A percentile compares a stretch with the other conserved stretches of the same genome.
Evolutionary conservation across 2,113 vertebrate species (phyloP).

Genomic region (Gambusia affinis): DNA sequence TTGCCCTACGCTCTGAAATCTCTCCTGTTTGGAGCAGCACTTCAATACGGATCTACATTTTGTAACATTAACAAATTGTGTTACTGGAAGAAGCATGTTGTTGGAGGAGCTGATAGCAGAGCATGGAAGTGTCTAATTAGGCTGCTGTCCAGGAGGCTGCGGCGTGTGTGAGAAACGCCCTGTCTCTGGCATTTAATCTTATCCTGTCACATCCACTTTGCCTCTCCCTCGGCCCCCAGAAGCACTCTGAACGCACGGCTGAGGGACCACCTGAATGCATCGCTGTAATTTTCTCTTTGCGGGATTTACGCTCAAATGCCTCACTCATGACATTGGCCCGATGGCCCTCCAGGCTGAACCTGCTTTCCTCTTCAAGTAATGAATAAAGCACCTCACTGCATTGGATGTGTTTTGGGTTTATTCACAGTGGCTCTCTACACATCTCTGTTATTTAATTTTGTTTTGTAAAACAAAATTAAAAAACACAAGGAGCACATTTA

Average conservation of each 20-base stretch:
- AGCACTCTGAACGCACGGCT: conserved; percentile 59
- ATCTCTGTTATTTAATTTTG: no score
- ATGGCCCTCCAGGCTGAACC: conserved; percentile 36
- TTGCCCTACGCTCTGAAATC: conserved; percentile 29
- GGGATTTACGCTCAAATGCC: conserved; percentile 45
- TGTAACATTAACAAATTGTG: conserved; percentile 62
- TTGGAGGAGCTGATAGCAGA: conserved; percentile 69
- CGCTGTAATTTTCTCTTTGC: conserved; percentile 70
- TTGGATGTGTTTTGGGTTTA: neutral
- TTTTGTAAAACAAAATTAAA: neutral
- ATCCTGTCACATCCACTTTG: conserved; percentile 79
- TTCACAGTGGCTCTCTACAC: neutral
- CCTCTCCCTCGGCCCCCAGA: conserved; percentile 62
- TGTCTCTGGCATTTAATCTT: conserved; percentile 79
- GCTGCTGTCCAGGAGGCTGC: conserved; percentile 77
- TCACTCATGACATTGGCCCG: conserved; percentile 57
- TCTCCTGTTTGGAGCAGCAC: conserved; percentile 17
- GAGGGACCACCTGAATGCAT: conserved; percentile 74
- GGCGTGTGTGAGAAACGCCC: conserved; percentile 75
- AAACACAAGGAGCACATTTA: no score
- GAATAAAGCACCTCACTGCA: conserved; percentile 14
- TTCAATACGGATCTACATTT: conserved; percentile 40
- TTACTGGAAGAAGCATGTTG: conserved; percentile 57
- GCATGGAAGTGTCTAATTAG: conserved; percentile 79
- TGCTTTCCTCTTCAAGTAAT: conserved; percentile 47